Percentiles rank a stretch among this genome's conserved stretches.
Conservation (phyloP, 2,888 invertebrate genomes). For the Oxytorus armatus region DNA sequence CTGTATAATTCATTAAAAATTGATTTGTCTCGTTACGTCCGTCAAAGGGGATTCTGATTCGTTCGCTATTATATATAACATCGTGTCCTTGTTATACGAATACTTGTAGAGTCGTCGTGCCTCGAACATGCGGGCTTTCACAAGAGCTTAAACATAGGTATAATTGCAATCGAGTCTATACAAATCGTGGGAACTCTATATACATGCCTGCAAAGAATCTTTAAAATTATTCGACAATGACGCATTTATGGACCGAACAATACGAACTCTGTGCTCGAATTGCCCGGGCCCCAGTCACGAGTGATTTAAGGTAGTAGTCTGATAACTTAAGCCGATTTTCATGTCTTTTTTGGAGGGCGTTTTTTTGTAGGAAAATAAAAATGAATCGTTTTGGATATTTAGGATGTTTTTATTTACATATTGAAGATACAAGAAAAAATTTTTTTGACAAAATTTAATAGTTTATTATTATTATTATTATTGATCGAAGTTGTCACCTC, state of each 20-base stretch:
- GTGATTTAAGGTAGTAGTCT: neutral
- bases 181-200: constrained; percentile 52
- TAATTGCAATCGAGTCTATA: constrained; percentile 16
- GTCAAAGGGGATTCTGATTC: constrained; percentile 37
- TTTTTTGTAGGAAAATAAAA: no score
- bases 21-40: constrained; percentile 39
- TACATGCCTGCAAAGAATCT: constrained; percentile 12
- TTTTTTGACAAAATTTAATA: no score
- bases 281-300: neutral
- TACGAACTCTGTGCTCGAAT: constrained; percentile 8
- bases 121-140: constrained; percentile 53
- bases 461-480: no score
- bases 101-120: neutral
- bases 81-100: constrained; percentile 27
- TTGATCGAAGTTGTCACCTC: no score
- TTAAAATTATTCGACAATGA: constrained; percentile 41
- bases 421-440: no score
- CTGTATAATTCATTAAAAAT: constrained; percentile 31
- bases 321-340: no score
- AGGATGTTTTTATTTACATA: no score
- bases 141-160: constrained; percentile 22
- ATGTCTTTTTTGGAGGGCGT: no score
- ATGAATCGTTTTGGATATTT: no score
- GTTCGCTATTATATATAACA: constrained; percentile 49
- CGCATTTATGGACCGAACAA: constrained; percentile 23